Evolutionary conservation across 2,797 vertebrate species (phyloP), one percentile per base, ranked within the genome.

Genomic region (Galago senegalensis): DNA sequence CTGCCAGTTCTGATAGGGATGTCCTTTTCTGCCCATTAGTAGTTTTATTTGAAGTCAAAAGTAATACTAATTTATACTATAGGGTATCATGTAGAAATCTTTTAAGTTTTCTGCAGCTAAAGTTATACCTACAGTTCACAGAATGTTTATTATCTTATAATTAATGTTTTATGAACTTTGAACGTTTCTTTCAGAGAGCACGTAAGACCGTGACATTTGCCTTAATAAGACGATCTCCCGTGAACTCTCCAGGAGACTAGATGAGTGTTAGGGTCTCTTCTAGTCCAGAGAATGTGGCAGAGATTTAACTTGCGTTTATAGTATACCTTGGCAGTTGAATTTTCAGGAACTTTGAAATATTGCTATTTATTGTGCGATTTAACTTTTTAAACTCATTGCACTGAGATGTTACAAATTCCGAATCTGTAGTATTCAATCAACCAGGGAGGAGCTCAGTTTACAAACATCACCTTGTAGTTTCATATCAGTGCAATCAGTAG

Each of bases 41-140:
- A 61, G 37, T 58, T 87, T 93, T 84, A 58, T 63, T 87, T 76
- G 73, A 87, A 94, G 31, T 63, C 87, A 58, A 75, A 75, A 83
- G 46, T 84, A 53, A 23, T 60, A 21, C 2, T 90, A 27, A 67
- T 81, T 96, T 75, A 40, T 82, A 46, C 43, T 43, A 40, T 63
- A 40, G 18, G 84, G 23, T 72, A 37, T 60, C 81, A 85, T 84
- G 49, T 29, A 79, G 67, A 86, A 91, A 65, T 72, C 21, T 29
- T 29, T 83, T 37, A 53, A n/a, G 29, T 94, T 91, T 94, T 75
- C 23, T 91, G 34, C 20, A 77, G 56, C 7, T 89, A 13, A 67
- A 61, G 27, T 43, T 86, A 40, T 20, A 46, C 37, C 17, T 17
- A 29, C 25, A 60, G 49, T 53, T 29, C 40, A 67, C 14, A 17